Evolutionary conservation across 2,797 vertebrate species (phyloP).

Genomic region (Leontopithecus rosalia): DNA sequence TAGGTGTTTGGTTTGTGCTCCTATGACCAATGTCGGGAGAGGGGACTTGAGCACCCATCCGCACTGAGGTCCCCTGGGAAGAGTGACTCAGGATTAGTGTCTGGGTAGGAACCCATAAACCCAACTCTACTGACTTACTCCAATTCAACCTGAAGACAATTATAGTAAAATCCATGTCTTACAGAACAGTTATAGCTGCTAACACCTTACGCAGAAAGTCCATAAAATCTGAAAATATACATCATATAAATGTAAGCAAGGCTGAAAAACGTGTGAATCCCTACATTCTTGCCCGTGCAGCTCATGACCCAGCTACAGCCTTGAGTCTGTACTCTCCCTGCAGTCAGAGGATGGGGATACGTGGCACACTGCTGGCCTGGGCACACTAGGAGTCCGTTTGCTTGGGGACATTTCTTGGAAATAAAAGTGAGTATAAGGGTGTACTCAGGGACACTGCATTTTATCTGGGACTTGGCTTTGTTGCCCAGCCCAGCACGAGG

Average conservation of each 20-base stretch:
- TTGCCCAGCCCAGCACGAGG: neutral
- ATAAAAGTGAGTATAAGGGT: neutral
- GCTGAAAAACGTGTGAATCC: neutral
- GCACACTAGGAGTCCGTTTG: neutral
- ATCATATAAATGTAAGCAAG: neutral
- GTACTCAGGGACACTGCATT: neutral
- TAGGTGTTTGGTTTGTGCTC: fast-evolving
- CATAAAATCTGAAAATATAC: neutral
- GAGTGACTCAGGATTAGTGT: neutral
- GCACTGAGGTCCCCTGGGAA: neutral
- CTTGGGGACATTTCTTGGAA: neutral
- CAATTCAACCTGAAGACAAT: neutral
- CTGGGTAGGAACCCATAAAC: fast-evolving
- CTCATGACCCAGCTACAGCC: neutral
- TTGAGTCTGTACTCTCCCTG: neutral
- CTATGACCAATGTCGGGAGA: fast-evolving
- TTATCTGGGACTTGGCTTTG: neutral
- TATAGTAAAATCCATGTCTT: neutral
- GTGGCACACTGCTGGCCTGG: neutral
- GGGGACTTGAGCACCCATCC: neutral
- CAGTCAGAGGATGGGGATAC: neutral
- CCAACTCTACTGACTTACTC: neutral
- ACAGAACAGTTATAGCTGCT: neutral
- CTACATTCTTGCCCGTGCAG: neutral
- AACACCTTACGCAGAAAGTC: neutral